These are phyloP conservation scores for Peromyscus polionotus DNA, from an alignment of 2,113 vertebrate species.

Conservation along the genomic window DNA sequence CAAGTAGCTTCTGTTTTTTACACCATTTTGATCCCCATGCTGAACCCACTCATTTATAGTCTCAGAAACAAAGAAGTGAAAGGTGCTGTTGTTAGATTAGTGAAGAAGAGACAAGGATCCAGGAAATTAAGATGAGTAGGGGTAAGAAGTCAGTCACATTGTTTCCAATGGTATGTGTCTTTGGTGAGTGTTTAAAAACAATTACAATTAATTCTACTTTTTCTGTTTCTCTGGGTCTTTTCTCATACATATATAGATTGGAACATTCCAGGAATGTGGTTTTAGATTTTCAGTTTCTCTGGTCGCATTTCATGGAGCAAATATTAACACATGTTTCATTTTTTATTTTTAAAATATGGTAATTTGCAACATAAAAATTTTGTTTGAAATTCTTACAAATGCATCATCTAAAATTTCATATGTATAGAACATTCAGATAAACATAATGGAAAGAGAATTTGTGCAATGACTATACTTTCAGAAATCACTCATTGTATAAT, in stretches of 20 bases:
- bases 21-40: no score
- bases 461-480: background rate
- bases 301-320: background rate
- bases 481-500: background rate
- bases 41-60: no score
- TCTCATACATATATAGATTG: background rate
- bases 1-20: no score
- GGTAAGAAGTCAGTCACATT: background rate
- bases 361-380: background rate
- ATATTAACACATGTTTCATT: rapidly evolving
- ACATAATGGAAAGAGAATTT: background rate
- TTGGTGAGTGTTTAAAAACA: background rate
- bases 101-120: no score
- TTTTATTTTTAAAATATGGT: background rate
- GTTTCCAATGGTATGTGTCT: background rate
- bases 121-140: background rate
- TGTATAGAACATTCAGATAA: background rate
- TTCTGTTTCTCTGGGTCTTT: background rate
- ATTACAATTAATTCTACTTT: background rate
- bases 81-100: no score
- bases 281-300: background rate
- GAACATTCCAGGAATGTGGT: rapidly evolving
- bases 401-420: background rate
- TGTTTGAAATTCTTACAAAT: background rate
- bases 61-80: no score